A percentile compares a stretch with the other conserved stretches of the same genome.
phyloP scores from a whole-genome alignment of 2,113 vertebrate species.

The Myiopsitta monachus region DNA sequence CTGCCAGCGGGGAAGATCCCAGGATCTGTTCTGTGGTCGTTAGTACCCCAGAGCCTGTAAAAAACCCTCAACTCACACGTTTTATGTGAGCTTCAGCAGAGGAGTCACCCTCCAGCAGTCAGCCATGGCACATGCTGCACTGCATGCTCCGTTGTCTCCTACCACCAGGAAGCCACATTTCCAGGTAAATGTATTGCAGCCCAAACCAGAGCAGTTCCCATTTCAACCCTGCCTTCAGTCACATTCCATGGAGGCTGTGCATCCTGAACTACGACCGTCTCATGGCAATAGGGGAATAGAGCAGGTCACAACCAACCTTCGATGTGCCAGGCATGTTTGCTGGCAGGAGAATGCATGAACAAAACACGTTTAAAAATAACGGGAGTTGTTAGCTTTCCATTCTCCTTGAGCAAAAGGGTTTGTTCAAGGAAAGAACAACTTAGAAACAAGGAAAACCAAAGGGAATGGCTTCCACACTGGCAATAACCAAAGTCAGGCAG shows the following conservation, averaged over 20 bases:
- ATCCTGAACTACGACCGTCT: background rate
- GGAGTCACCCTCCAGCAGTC: background rate
- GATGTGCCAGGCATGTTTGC: background rate
- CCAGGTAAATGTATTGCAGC: background rate
- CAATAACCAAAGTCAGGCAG: background rate
- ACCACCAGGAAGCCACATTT: background rate
- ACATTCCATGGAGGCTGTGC: background rate
- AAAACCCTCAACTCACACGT: background rate
- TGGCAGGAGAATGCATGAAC: accelerated
- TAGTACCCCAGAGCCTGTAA: background rate
- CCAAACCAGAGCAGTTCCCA: background rate
- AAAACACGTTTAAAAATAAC: no score
- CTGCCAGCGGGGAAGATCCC: accelerated
- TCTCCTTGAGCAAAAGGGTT: background rate
- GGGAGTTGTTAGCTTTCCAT: background rate
- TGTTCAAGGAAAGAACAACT: background rate
- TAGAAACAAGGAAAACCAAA: no score
- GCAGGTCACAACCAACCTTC: background rate
- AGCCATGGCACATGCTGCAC: background rate
- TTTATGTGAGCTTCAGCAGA: background rate
- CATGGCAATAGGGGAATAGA: background rate
- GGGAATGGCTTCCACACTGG: background rate
- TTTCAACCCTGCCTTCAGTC: background rate
- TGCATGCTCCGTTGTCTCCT: accelerated
- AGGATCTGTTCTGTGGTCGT: background rate